Evolutionary conservation across 2,797 vertebrate species (phyloP).

Genomic region (Lepilemur septentrionalis): DNA sequence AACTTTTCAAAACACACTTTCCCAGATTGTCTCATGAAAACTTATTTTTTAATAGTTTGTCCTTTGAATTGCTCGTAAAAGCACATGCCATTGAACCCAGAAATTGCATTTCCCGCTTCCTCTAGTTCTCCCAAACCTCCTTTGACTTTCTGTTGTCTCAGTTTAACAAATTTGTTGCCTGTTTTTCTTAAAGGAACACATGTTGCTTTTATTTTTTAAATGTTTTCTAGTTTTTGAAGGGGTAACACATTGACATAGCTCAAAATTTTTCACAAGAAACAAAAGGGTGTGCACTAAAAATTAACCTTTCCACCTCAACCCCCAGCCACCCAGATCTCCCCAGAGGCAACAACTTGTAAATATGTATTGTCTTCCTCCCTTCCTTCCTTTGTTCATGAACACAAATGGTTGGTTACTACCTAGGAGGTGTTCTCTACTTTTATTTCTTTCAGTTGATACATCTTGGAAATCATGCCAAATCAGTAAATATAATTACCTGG

Average conservation of each 20-base stretch:
- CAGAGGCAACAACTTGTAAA: not conserved
- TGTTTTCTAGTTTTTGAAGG: not conserved
- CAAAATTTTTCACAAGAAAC: not conserved
- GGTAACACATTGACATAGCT: not conserved
- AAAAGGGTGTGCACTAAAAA: not conserved
- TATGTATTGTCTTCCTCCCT: accelerated
- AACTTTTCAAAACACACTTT: not conserved
- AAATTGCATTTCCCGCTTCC: not conserved
- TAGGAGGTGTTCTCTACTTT: not conserved
- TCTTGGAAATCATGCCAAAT: not conserved
- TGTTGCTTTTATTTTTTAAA: not conserved
- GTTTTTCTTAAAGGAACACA: not conserved
- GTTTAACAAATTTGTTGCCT: not conserved
- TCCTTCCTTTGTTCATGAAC: not conserved
- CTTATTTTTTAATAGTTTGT: not conserved
- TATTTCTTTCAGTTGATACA: not conserved
- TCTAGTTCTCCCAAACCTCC: not conserved
- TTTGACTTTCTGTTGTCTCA: not conserved
- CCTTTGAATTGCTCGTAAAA: not conserved
- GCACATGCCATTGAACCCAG: not conserved
- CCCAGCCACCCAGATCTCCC: too few relatives aligned
- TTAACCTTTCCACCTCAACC: too few relatives aligned
- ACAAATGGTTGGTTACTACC: not conserved
- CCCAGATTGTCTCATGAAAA: not conserved
- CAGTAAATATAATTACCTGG: not conserved